phyloP scores from a whole-genome alignment of 1,140 invertebrate genomes.

The Ceratina japonica region DNA sequence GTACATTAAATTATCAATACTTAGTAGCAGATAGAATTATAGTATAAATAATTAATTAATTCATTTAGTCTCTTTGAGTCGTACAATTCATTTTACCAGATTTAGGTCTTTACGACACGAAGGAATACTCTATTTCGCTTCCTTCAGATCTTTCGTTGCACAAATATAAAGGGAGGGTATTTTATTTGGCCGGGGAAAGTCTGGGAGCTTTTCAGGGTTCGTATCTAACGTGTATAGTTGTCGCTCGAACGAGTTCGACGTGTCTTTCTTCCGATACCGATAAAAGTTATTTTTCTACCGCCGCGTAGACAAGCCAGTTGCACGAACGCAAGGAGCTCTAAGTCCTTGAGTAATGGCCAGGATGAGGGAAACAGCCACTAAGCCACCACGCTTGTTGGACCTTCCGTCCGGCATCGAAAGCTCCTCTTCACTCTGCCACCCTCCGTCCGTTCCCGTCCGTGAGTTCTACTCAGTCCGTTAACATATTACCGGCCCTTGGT shows the following conservation, averaged over 20 bases:
- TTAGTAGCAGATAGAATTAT: too few relatives aligned
- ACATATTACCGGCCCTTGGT: conserved; percentile 18
- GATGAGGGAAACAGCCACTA: conserved; percentile 53
- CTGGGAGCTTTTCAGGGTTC: neutral
- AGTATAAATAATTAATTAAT: too few relatives aligned
- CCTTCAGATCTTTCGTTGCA: too few relatives aligned
- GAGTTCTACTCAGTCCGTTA: conserved; percentile 29
- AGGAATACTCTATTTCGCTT: too few relatives aligned
- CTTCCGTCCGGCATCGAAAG: conserved; percentile 52
- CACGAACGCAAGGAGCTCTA: conserved; percentile 39
- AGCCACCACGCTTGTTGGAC: conserved; percentile 53
- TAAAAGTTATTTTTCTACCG: conserved; percentile 21
- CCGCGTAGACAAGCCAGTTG: conserved; percentile 33
- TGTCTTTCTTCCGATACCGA: neutral
- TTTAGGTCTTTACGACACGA: too few relatives aligned
- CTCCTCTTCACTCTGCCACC: conserved; percentile 9
- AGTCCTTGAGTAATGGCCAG: conserved; percentile 54
- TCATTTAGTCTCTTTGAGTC: too few relatives aligned
- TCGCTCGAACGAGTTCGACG: conserved; percentile 24
- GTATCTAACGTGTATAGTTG: neutral
- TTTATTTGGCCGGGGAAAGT: neutral
- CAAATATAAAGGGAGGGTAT: neutral
- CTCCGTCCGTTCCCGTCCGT: conserved; percentile 48
- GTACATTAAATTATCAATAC: too few relatives aligned
- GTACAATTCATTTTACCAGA: too few relatives aligned